Conservation (phyloP, 2,888 invertebrate species). For the Hydroisotoma schaefferi region DNA sequence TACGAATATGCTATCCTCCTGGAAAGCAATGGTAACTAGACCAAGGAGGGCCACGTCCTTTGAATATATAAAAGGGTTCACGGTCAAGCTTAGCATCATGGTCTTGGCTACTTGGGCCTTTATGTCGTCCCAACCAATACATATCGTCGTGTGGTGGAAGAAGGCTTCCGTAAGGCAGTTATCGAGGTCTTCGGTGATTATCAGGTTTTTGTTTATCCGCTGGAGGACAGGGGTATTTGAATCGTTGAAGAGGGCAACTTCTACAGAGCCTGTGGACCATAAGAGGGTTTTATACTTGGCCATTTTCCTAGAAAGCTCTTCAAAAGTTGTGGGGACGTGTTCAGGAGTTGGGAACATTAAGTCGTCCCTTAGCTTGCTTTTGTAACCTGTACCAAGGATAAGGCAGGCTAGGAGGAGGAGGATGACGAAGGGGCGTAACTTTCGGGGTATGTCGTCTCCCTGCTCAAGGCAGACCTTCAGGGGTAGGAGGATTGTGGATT, state of each 20-base stretch:
- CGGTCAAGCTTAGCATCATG: not conserved
- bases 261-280: not conserved
- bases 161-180: not conserved
- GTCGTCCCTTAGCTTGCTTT: conserved; percentile 5
- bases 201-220: not conserved
- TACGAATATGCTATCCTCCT: conserved; percentile 7
- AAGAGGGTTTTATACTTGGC: not conserved
- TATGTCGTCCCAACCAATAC: not conserved
- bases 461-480: not conserved
- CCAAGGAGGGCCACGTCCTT: conserved; percentile 6
- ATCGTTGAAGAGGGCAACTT: not conserved
- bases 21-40: conserved; percentile 1
- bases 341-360: conserved; percentile 12
- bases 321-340: conserved; percentile 8
- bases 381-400: conserved; percentile 12
- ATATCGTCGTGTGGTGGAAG: not conserved
- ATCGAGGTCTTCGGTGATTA: not conserved
- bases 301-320: not conserved
- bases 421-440: not conserved
- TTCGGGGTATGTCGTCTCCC: not conserved
- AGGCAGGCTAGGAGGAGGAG: not conserved
- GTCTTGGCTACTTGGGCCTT: not conserved
- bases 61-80: not conserved
- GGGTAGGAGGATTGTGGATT: not conserved
- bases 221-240: not conserved